Evolutionary conservation across 2,113 vertebrate genomes (phyloP).

Genomic region (Paramormyrops kingsleyae): DNA sequence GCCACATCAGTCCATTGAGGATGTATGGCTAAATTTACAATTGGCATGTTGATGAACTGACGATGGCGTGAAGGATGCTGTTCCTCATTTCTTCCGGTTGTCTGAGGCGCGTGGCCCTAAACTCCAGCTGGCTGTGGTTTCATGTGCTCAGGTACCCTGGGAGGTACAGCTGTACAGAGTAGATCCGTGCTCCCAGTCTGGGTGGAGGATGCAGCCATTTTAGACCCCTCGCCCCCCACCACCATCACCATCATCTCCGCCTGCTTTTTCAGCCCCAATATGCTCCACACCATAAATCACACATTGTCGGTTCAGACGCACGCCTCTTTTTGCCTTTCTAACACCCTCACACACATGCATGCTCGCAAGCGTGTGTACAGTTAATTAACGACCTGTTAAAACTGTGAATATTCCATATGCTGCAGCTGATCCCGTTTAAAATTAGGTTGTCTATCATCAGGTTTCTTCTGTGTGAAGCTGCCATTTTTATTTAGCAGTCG

Average conservation of each 20-base stretch:
- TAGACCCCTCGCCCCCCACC: not conserved
- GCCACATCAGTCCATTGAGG: not conserved
- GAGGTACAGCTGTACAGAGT: not conserved
- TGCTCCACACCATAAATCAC: slow-evolving; percentile 40
- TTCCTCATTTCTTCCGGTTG: not conserved
- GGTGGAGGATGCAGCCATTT: not conserved
- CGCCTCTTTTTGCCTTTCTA: not conserved
- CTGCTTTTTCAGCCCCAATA: slow-evolving; percentile 21
- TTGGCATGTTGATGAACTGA: not conserved
- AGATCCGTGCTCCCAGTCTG: not conserved
- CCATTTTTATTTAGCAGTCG: not conserved
- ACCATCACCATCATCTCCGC: not conserved
- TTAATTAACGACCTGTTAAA: slow-evolving; percentile 4
- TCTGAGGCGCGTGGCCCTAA: not conserved
- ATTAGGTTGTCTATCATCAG: not conserved
- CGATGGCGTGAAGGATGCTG: not conserved
- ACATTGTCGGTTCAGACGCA: slow-evolving; percentile 14
- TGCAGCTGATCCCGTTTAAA: not conserved
- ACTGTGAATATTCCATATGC: not conserved
- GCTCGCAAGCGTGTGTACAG: not conserved
- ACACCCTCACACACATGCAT: not conserved
- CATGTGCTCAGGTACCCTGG: not conserved
- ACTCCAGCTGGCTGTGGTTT: not conserved
- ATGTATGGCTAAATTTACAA: not conserved
- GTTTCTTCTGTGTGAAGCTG: slow-evolving; percentile 22